Evolutionary conservation across 2,888 invertebrate species (phyloP), one percentile per base, ranked within the genome.

Genomic region (Phlogophora meticulosa): DNA sequence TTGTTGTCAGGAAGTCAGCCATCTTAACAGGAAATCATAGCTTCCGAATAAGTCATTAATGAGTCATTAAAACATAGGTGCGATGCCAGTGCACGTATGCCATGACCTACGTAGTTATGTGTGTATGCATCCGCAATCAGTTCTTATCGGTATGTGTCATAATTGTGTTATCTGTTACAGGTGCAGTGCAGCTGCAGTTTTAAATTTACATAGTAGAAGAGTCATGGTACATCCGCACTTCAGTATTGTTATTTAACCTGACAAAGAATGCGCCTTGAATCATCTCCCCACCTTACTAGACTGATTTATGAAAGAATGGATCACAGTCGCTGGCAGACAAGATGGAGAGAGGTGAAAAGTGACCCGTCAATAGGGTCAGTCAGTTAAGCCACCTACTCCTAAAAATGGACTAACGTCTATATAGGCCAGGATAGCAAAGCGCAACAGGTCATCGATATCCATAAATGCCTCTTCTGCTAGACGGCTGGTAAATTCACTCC

Each of bases 11-110:
- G 71, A 77, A 74, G 53, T 51, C 7, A 11, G 20, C 42, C 76
- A 69, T 67, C 56, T 43, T 22, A 66, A 22, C 75, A 70, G 83
- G 81, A 82, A 79, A 65, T 53, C 53, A 56, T 42, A 55, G 61
- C 77, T 81, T 82, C 79, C 75, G 72, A 82, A 82, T 77, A 61
- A 75, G 71, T 82, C 77, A 82, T 57, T 72, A 74, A 62, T 82
- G 80, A 82, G 7, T 82, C 67, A 81, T 67, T 60, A 70, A 52
- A 17, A 60, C 53, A 62, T 60, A 78, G 66, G 43, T 69, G 68
- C 34, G 51, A 69, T 80, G 57, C 67, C 60, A 62, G 51, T 75
- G 53, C 71, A 61, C 66, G 42, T 46, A 24, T 48, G 51, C 24
- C 48, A 65, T 80, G 80, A 68, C 65, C 67, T 73, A 43, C 43